Evolutionary conservation across 2,113 vertebrate species (phyloP), one percentile per base, ranked within the genome.

Genomic region (Sander lucioperca): DNA sequence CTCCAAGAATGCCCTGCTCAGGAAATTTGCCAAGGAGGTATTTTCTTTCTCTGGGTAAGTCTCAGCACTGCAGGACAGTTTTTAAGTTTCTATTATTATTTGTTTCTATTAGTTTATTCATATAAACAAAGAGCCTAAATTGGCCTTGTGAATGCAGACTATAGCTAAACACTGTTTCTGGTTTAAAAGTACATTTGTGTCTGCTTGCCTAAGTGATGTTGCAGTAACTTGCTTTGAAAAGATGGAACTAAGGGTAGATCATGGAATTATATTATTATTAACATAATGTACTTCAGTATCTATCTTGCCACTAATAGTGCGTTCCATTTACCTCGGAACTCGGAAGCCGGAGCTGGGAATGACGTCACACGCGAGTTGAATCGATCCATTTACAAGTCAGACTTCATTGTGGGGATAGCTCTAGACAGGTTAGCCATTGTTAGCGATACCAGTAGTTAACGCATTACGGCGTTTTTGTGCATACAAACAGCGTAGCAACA

Each of bases 21-120:
- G 96, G 94, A 98, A 97, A 69, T 99, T 96, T 50, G 97, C 97
- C 33, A 91, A 97, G 65, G 97, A 99, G 86, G 97, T 99, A 58
- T 99, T 97, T 94, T 96, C 96, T 0, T 98, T 99, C 86, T 98
- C 97, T 1, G 97, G 97, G 97, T 98, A 85, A 87, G 80, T 77
- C 5, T 47, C 7, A 57, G 12, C 2, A 25, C 3, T 47, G 3
- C 21, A 47, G 5, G 16, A 18, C 14, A 12, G 14, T 33, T 61
- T 6, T 36, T 19, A 8, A 3, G 4, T 6, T 39, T 27, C 14
- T 21, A 13, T 53, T 63, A n/a, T 30, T 69, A 10, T 54, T 11
- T 3, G 14, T 36, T 62, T 59, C 14, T 8, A n/a, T 58, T 54
- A 6, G 19, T 25, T 23, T 51, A 23, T 33, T 61, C 48, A 27